phyloP scores from a whole-genome alignment of 1,140 invertebrate genomes.

The Rhyzopertha dominica region DNA sequence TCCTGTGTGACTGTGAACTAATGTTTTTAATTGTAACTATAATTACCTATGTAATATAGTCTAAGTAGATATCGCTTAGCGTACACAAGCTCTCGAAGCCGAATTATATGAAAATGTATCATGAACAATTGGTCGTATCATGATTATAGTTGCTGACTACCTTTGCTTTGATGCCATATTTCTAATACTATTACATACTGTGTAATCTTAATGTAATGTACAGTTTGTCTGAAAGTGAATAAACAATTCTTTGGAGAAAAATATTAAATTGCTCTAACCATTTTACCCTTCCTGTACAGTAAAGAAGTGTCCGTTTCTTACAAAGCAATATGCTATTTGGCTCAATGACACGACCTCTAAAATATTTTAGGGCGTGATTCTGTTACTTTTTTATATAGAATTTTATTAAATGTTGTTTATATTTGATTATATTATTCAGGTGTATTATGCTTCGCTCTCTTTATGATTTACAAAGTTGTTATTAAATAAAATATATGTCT shows the following conservation, averaged over 20 bases:
- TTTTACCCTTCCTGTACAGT: too few relatives aligned
- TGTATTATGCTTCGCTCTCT: too few relatives aligned
- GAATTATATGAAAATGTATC: slow-evolving; percentile 40
- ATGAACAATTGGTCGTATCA: slow-evolving; percentile 36
- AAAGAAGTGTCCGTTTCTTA: too few relatives aligned
- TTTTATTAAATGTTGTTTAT: too few relatives aligned
- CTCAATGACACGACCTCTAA: too few relatives aligned
- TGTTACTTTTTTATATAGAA: too few relatives aligned
- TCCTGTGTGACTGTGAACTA: slow-evolving; percentile 29
- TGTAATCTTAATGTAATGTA: slow-evolving; percentile 47
- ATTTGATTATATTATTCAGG: too few relatives aligned
- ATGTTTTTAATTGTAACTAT: slow-evolving; percentile 24
- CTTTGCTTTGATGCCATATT: slow-evolving; percentile 46
- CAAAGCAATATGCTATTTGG: too few relatives aligned
- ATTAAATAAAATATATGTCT: too few relatives aligned
- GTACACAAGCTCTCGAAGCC: slow-evolving; percentile 38
- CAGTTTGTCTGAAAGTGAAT: slow-evolving; percentile 48
- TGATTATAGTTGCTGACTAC: slow-evolving; percentile 39
- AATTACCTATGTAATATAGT: slow-evolving; percentile 35
- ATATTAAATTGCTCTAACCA: slow-evolving; percentile 3
- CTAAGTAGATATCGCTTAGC: slow-evolving; percentile 37
- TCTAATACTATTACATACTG: slow-evolving; percentile 46
- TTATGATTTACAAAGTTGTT: too few relatives aligned
- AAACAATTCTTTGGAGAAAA: slow-evolving; percentile 46
- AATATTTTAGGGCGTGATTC: too few relatives aligned